Conservation (phyloP, 2,113 vertebrate genomes). For the Stigmatopora argus region DNA sequence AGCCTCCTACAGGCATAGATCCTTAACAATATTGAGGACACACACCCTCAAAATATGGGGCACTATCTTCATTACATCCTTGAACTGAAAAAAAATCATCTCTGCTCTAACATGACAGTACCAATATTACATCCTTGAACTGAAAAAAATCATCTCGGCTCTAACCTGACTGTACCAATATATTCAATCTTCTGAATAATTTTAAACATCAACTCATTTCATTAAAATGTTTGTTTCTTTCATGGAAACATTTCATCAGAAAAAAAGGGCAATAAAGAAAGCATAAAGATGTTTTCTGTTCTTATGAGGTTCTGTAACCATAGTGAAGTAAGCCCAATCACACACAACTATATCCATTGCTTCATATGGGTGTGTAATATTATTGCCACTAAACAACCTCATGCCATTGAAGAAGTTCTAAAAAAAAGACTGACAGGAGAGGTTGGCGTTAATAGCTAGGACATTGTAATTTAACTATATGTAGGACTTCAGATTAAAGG, state of each 20-base stretch:
- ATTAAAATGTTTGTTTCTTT: background rate
- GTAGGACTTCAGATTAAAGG: too few relatives aligned
- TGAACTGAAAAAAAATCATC: conserved; percentile 18
- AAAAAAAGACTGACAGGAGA: background rate
- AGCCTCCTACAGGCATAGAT: conserved; percentile 26
- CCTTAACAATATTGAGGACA: conserved; percentile 34
- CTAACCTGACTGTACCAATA: background rate
- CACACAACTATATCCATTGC: background rate
- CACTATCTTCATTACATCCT: conserved; percentile 37
- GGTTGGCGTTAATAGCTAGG: background rate
- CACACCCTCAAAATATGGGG: conserved; percentile 16
- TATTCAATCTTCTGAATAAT: background rate
- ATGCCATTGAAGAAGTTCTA: background rate
- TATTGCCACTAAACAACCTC: background rate
- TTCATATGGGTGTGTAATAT: background rate
- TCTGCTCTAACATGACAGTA: conserved; percentile 9
- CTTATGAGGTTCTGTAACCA: background rate
- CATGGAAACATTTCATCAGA: background rate
- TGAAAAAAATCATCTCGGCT: conserved; percentile 24
- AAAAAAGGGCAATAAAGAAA: background rate
- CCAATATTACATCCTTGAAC: conserved; percentile 30
- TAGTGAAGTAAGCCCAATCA: background rate
- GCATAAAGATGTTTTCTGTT: background rate
- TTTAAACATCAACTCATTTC: background rate
- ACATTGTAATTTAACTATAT: too few relatives aligned